Evolutionary conservation across 92 coral and sea anemone genomes (phyloP).

Genomic region (Hydrozoanthus gracilis): DNA sequence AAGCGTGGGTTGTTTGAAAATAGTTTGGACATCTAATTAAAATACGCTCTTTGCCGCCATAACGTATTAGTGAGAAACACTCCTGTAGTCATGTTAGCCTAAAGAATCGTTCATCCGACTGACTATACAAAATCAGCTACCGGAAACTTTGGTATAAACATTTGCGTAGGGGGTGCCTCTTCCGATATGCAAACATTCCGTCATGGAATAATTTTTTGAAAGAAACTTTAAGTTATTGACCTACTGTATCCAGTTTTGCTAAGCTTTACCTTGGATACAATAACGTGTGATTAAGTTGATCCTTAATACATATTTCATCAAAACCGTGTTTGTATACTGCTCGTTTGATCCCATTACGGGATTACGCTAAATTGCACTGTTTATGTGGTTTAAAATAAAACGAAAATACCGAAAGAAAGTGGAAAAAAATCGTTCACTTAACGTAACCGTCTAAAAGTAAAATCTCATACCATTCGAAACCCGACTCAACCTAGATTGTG

Average conservation of each 20-base stretch:
- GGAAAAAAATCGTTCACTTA: background rate
- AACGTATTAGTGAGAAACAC: background rate
- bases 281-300: background rate
- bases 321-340: background rate
- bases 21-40: background rate
- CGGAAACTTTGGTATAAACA: conserved; percentile 15
- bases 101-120: background rate
- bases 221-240: too few species aligned
- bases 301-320: background rate
- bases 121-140: background rate
- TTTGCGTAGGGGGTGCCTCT: background rate
- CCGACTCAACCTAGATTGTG: background rate
- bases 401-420: background rate
- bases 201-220: background rate
- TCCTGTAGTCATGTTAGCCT: background rate
- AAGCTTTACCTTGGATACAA: background rate
- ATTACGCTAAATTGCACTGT: background rate
- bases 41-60: background rate
- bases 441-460: background rate
- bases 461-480: background rate
- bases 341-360: conserved; percentile 33
- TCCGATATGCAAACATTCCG: background rate
- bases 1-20: background rate
- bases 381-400: background rate
- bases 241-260: background rate